A percentile compares a stretch with the other conserved stretches of the same genome.
Conservation (phyloP, 2,888 invertebrate genomes). For the Archips crataeganus region DNA sequence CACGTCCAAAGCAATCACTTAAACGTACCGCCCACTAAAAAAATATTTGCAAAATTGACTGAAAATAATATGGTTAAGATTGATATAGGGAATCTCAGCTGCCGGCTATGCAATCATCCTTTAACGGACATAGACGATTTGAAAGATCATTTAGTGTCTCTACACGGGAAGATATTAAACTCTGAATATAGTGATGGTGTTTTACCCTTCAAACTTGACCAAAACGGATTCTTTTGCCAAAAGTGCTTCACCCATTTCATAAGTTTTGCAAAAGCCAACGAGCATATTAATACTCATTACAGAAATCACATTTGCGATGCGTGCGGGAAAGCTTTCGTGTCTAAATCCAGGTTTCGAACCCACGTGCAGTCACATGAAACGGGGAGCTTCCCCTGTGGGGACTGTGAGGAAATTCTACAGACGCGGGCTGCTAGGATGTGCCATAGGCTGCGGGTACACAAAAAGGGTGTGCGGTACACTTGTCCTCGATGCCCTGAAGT, state of each 20-base stretch:
- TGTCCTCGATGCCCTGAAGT: constrained; percentile 74
- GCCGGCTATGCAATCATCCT: constrained; percentile 64
- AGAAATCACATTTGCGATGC: constrained; percentile 76
- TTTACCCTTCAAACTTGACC: constrained; percentile 71
- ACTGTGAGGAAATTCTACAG: constrained; percentile 66
- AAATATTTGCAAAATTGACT: constrained; percentile 71
- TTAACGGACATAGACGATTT: constrained; percentile 61
- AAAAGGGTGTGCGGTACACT: constrained; percentile 69
- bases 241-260: constrained; percentile 63
- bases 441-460: constrained; percentile 68
- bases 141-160: constrained; percentile 64
- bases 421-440: constrained; percentile 68
- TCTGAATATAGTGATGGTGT: constrained; percentile 72
- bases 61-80: constrained; percentile 81
- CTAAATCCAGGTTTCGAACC: constrained; percentile 71
- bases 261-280: constrained; percentile 71
- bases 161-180: constrained; percentile 62
- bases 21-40: constrained; percentile 62
- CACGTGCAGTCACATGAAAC: constrained; percentile 74
- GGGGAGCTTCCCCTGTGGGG: constrained; percentile 71
- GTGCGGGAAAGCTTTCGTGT: constrained; percentile 76
- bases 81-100: constrained; percentile 68
- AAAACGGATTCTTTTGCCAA: constrained; percentile 67
- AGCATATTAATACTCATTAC: constrained; percentile 78
- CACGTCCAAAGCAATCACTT: constrained; percentile 66